These are phyloP conservation scores for Acridotheres tristis DNA, from an alignment of 2,797 vertebrate genomes.

Conservation along the genomic window DNA sequence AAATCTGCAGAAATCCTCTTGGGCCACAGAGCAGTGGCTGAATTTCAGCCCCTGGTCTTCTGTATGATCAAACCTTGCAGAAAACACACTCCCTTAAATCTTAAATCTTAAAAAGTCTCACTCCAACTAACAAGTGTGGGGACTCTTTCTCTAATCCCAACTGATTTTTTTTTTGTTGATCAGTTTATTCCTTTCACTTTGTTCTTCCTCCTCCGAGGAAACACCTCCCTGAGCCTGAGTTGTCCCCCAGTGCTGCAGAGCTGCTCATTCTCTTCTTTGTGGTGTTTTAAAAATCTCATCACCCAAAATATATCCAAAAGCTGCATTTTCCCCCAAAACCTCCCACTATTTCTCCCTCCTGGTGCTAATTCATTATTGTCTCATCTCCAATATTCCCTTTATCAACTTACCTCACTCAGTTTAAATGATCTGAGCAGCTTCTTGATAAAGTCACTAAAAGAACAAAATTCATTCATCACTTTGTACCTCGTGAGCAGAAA, in stretches of 20 bases:
- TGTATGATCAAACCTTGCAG: not conserved
- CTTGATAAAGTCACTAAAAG: not conserved
- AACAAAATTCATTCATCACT: not conserved
- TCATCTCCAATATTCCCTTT: fast-evolving
- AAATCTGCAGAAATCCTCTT: not conserved
- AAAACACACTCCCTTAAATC: not conserved
- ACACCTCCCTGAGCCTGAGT: not conserved
- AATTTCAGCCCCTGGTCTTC: not conserved
- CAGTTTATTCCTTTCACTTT: not conserved
- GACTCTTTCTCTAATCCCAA: not conserved
- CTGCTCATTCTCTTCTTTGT: not conserved
- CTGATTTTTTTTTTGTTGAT: fast-evolving
- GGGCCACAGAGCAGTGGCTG: fast-evolving
- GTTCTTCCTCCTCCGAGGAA: not conserved
- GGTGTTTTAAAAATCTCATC: not conserved
- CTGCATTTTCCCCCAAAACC: not conserved
- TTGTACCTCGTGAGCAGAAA: not conserved
- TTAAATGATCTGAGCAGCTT: not conserved
- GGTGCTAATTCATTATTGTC: too few species aligned
- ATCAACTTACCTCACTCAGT: not conserved
- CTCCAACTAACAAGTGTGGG: fast-evolving
- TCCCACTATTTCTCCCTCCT: not conserved
- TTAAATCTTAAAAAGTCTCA: not conserved
- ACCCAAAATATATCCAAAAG: fast-evolving
- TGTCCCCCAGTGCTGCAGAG: not conserved